phyloP scores from a whole-genome alignment of 1,140 invertebrate species.

The Drosophila nikananu region DNA sequence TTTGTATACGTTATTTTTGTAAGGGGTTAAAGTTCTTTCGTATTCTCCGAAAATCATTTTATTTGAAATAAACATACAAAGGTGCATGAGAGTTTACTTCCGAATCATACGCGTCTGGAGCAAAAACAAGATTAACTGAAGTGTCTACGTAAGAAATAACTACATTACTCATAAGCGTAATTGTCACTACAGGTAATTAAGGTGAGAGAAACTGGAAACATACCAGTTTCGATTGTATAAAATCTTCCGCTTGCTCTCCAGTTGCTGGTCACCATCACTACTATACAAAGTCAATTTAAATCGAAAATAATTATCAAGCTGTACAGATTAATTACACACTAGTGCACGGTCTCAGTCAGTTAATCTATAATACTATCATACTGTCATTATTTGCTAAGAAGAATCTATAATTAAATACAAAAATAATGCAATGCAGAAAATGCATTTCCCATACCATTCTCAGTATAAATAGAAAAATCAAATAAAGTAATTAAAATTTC shows the following conservation, averaged over 20 bases:
- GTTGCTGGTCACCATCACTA: not conserved
- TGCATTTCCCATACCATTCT: too few relatives aligned
- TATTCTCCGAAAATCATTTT: not conserved
- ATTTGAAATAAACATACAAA: not conserved
- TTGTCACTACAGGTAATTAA: too few relatives aligned
- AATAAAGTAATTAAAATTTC: too few relatives aligned
- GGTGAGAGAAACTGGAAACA: too few relatives aligned
- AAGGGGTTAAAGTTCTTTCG: not conserved
- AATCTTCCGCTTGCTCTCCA: not conserved
- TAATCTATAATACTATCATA: not conserved
- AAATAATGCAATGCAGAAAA: too few relatives aligned
- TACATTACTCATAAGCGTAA: not conserved
- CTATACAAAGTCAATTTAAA: slow-evolving; percentile 5
- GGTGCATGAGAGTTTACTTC: not conserved
- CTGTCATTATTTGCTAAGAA: slow-evolving; percentile 1
- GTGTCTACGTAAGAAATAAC: not conserved
- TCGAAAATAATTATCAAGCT: slow-evolving; percentile 1
- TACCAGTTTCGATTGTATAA: not conserved
- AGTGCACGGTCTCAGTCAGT: not conserved
- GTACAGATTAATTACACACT: slow-evolving; percentile 18
- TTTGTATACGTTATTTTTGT: not conserved
- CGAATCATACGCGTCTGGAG: not conserved
- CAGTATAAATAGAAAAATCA: too few relatives aligned
- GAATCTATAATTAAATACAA: not conserved
- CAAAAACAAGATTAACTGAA: not conserved